These are phyloP conservation scores for Urophycis tenuis DNA, from an alignment of 2,797 vertebrate species.

Conservation along the genomic window DNA sequence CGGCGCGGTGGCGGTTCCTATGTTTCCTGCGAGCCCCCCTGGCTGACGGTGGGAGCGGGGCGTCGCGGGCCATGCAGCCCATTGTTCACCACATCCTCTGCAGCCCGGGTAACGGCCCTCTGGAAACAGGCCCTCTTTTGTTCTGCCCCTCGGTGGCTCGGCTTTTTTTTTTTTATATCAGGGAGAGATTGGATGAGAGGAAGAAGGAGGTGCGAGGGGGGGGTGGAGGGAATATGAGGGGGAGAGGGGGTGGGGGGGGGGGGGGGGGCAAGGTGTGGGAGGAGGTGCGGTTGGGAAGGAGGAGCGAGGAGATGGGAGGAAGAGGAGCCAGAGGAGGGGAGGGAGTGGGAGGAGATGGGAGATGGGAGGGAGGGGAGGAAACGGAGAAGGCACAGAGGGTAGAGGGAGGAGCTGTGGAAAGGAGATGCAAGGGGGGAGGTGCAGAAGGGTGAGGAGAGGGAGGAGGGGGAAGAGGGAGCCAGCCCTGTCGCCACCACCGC, in stretches of 20 bases:
- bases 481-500: slow-evolving; percentile 59
- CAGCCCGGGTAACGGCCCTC: slow-evolving; percentile 67
- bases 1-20: slow-evolving; percentile 50
- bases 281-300: background rate
- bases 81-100: slow-evolving; percentile 71
- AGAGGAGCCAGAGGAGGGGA: background rate
- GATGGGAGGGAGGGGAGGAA: background rate
- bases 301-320: background rate
- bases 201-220: slow-evolving; percentile 45
- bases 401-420: slow-evolving; percentile 5
- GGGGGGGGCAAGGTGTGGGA: too few relatives aligned
- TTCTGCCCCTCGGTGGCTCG: slow-evolving; percentile 48
- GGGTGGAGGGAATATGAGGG: slow-evolving; percentile 8
- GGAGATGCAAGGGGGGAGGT: background rate
- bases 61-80: slow-evolving; percentile 65
- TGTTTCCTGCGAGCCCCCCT: slow-evolving; percentile 63
- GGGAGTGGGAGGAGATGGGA: background rate
- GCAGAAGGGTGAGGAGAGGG: slow-evolving; percentile 12
- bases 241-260: too few relatives aligned
- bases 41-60: slow-evolving; percentile 63
- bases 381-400: slow-evolving; percentile 12
- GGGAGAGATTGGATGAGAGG: slow-evolving; percentile 52
- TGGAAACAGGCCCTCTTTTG: slow-evolving; percentile 68
- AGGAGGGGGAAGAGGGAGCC: slow-evolving; percentile 37
- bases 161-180: slow-evolving; percentile 10